A percentile compares a stretch with the other conserved stretches of the same genome.
Conservation (phyloP, 2,888 invertebrate genomes). For the Sarcophaga variegata region DNA sequence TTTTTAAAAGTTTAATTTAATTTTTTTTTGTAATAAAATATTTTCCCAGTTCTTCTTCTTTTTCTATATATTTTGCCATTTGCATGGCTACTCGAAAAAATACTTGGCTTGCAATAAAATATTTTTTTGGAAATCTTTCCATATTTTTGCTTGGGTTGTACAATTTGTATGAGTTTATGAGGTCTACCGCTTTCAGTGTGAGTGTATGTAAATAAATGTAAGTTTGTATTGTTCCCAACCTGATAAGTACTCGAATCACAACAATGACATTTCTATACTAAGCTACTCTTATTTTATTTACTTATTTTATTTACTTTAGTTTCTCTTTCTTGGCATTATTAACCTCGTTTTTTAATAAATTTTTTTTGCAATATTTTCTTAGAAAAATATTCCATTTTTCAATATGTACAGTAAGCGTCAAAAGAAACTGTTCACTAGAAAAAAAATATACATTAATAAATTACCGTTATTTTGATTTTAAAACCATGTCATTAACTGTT, state of each 20-base stretch:
- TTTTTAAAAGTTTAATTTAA: background rate
- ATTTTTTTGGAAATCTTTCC: background rate
- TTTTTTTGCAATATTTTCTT: too few relatives aligned
- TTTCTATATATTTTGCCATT: too few relatives aligned
- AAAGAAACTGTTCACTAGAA: too few relatives aligned
- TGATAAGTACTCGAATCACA: conserved; percentile 71
- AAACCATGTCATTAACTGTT: too few relatives aligned
- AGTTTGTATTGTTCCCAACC: conserved; percentile 72
- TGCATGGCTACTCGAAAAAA: background rate
- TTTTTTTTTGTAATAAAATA: background rate
- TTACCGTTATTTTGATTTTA: too few relatives aligned
- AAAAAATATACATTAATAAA: too few relatives aligned
- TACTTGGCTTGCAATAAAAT: background rate
- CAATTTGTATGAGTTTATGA: background rate
- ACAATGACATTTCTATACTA: conserved; percentile 45
- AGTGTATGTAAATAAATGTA: conserved; percentile 33
- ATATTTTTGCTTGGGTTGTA: background rate
- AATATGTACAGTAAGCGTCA: too few relatives aligned
- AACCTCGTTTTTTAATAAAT: too few relatives aligned
- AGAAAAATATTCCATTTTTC: too few relatives aligned
- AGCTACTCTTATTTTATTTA: conserved; percentile 34
- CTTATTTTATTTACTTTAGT: conserved; percentile 25
- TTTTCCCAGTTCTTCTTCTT: too few relatives aligned
- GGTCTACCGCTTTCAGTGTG: background rate
- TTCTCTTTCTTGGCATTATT: background rate